Conservation (phyloP, 2,888 invertebrate species). For the Rapana venosa region DNA sequence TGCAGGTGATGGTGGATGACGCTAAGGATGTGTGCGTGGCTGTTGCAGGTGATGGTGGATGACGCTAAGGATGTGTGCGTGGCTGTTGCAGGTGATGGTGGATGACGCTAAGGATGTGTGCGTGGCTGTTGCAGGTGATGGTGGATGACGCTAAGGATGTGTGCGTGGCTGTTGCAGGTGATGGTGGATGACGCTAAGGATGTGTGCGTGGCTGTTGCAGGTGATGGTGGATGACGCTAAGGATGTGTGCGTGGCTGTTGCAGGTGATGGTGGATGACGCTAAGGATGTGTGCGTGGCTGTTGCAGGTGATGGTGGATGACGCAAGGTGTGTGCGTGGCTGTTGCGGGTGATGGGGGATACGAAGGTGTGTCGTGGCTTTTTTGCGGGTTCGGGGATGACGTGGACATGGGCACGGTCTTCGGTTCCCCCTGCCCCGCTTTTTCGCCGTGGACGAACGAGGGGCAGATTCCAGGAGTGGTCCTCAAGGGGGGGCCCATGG, state of each 20-base stretch:
- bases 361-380: background rate
- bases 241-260: background rate
- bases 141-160: slow-evolving; percentile 76
- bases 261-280: background rate
- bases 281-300: background rate
- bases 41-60: background rate
- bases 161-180: slow-evolving; percentile 67
- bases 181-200: background rate
- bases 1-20: too few relatives aligned
- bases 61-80: background rate
- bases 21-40: too few relatives aligned
- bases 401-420: slow-evolving; percentile 74
- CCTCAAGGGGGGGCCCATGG: slow-evolving; percentile 65
- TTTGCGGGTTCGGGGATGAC: slow-evolving; percentile 77
- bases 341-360: slow-evolving; percentile 60
- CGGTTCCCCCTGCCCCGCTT: slow-evolving; percentile 77
- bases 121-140: slow-evolving; percentile 19
- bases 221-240: slow-evolving; percentile 24
- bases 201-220: background rate
- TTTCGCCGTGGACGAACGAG: slow-evolving; percentile 77
- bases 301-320: background rate
- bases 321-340: background rate
- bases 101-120: background rate
- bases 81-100: slow-evolving; percentile 22
- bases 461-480: slow-evolving; percentile 76